Evolutionary conservation across 2,113 vertebrate species (phyloP), one percentile per base, ranked within the genome.

Genomic region (Prionailurus viverrinus): DNA sequence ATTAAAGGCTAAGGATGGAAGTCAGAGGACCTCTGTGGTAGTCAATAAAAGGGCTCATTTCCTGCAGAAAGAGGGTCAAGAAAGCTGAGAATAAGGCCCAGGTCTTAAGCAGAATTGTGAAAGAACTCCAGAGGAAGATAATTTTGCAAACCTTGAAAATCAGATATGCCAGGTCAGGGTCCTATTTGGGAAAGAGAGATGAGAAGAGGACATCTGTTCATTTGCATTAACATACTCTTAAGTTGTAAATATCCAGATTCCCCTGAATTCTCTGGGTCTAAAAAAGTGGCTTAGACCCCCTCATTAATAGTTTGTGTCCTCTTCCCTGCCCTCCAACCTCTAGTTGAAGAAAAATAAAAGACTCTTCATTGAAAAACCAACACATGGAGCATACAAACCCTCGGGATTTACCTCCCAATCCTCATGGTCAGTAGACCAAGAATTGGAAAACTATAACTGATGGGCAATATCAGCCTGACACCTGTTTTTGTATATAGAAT

Each of bases 341-440:
- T 14, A 4, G 21, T 76, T 84, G 23, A 39, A 85, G 33, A 27
- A 92, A 61, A 92, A 61, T 11, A 71, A 45, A 83, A 58, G 31
- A n/a, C 1, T 71, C 55, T 66, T 66, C 13, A 5, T 95, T 93
- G 21, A 85, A 93, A 53, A 87, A 51, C 11, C 15, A 73, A 51
- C 7, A 45, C 0, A 18, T 2, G 3, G 76, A n/a, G 0, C 1
- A 33, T 4, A 25, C 2, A 92, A 41, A 45, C 1, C 1, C 1
- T 85, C 10, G 11, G 8, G 29, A 51, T 36, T 74, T 29, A 7
- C 18, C 18, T 36, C 13, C 7, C 1, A 71, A 2, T 11, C 8
- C 1, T 48, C n/a, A 14, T 29, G 13, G 8, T 58, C 33, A 23
- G 19, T 78, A 33, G 29, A 51, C 1, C 11, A 69, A 18, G 8